Evolutionary conservation across 2,113 vertebrate species (phyloP).

Genomic region (Apodemus sylvaticus): DNA sequence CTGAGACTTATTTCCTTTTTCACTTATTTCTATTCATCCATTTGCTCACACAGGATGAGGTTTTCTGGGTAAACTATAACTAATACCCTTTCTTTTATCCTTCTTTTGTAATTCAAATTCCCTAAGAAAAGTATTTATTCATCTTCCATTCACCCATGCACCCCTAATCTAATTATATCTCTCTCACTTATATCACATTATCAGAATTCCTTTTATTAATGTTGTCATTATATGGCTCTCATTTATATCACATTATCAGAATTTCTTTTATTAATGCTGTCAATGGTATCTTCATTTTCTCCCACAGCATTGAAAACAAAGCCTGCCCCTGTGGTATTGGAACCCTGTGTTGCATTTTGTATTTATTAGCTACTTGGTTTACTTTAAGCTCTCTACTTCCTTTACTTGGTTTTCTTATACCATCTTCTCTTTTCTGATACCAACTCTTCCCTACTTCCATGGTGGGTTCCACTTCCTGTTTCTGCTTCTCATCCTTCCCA

Average conservation of each 20-base stretch:
- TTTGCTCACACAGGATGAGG: slow-evolving; percentile 17
- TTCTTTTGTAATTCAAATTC: slow-evolving; percentile 48
- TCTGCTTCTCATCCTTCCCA: background rate
- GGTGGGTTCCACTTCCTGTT: background rate
- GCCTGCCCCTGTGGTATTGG: background rate
- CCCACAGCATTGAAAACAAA: background rate
- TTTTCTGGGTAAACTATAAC: slow-evolving; percentile 53
- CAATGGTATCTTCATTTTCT: background rate
- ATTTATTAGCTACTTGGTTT: background rate
- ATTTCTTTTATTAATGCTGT: background rate
- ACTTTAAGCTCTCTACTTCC: background rate
- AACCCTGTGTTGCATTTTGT: background rate
- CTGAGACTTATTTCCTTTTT: background rate
- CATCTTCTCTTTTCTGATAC: background rate
- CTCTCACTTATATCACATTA: too few species aligned
- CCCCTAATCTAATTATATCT: background rate
- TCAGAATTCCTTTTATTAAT: too few species aligned
- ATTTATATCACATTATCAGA: background rate
- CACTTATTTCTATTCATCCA: slow-evolving; percentile 20
- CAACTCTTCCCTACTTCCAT: background rate
- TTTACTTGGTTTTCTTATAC: background rate
- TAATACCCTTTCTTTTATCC: slow-evolving; percentile 4
- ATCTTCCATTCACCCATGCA: background rate
- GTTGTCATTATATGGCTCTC: background rate
- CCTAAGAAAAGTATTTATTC: slow-evolving; percentile 24